These are phyloP conservation scores for Pseudomyrmex cubaensis DNA, from an alignment of 1,140 invertebrate genomes.

Conservation along the genomic window DNA sequence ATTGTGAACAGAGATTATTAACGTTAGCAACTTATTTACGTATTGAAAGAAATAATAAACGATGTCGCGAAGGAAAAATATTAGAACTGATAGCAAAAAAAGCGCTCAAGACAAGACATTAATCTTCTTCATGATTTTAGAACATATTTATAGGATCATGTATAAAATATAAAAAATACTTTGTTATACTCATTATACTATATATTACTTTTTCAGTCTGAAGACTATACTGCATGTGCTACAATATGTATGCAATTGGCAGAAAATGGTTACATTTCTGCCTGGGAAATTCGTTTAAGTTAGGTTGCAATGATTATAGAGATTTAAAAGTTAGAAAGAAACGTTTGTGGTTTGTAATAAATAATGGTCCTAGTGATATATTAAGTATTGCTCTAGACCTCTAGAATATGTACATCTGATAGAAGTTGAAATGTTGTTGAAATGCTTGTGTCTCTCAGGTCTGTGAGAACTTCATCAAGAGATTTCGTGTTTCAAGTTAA, in stretches of 20 bases:
- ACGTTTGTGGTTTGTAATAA: constrained; percentile 86
- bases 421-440: constrained; percentile 81
- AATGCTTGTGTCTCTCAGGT: constrained; percentile 63
- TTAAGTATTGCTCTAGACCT: constrained; percentile 83
- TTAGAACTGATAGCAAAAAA: constrained; percentile 86
- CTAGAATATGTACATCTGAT: constrained; percentile 82
- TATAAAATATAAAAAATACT: constrained; percentile 17
- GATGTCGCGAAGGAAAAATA: constrained; percentile 86
- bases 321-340: constrained; percentile 85
- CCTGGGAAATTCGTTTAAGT: constrained; percentile 86
- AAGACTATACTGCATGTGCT: constrained; percentile 85
- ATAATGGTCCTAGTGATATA: constrained; percentile 85
- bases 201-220: constrained; percentile 78
- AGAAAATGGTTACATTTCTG: constrained; percentile 83
- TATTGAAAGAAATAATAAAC: constrained; percentile 84
- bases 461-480: too few relatives aligned
- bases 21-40: constrained; percentile 86
- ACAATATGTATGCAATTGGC: constrained; percentile 86
- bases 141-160: background rate
- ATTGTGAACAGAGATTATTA: constrained; percentile 86
- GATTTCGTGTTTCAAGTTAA: too few relatives aligned
- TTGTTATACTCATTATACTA: constrained; percentile 70
- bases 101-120: constrained; percentile 86
- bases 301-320: constrained; percentile 83
- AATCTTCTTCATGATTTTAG: background rate